phyloP scores from a whole-genome alignment of 1,140 invertebrate species.

The Drosophila sp. region DNA sequence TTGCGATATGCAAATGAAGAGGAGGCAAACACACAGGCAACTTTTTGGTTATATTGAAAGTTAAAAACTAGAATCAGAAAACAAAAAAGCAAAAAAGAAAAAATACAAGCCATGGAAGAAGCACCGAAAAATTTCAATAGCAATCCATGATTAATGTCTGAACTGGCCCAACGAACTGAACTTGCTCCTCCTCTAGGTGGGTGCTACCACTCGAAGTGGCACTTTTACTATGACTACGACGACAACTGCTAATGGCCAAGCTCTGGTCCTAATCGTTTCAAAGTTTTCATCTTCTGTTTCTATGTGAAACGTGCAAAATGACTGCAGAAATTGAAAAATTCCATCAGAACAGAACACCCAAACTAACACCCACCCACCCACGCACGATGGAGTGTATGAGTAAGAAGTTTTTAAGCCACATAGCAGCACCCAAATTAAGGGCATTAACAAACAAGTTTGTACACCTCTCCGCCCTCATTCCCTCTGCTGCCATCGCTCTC shows the following conservation, averaged over 20 bases:
- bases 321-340: constrained; percentile 52
- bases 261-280: constrained; percentile 40
- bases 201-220: not conserved
- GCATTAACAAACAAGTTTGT: constrained; percentile 53
- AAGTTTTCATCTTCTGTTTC: constrained; percentile 50
- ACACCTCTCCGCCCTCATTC: not conserved
- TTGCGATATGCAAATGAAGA: constrained; percentile 57
- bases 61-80: constrained; percentile 39
- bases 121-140: constrained; percentile 6
- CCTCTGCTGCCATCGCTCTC: not conserved
- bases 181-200: not conserved
- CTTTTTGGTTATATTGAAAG: constrained; percentile 51
- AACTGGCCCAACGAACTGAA: constrained; percentile 24
- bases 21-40: constrained; percentile 13
- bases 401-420: constrained; percentile 53
- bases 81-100: constrained; percentile 25
- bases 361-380: too few species aligned
- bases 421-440: constrained; percentile 43
- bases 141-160: constrained; percentile 50
- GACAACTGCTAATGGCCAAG: constrained; percentile 46
- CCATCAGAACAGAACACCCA: too few species aligned
- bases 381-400: constrained; percentile 11
- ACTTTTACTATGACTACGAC: not conserved
- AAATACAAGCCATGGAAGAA: constrained; percentile 32
- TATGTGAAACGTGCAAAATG: constrained; percentile 42